Base-by-base conservation (phyloP, 2,113 vertebrate genomes). In the Dascyllus trimaculatus region DNA sequence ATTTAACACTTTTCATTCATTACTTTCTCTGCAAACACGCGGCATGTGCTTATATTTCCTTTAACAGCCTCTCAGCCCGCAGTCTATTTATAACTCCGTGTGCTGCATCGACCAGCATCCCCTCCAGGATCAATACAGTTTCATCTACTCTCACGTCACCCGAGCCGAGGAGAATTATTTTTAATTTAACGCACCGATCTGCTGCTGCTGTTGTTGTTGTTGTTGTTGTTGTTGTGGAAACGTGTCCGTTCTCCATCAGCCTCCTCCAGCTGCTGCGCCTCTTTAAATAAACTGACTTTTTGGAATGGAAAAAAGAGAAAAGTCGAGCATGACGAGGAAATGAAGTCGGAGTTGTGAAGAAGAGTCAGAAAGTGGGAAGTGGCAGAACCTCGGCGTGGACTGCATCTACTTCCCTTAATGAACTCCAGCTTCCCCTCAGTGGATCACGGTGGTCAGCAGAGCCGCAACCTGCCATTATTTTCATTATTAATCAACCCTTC, bases 301-400 rank as follows among this genome's bases (percentile, higher is more conserved):
- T 35, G 9, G 9, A 35, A 35, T 10, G 9, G 9, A 35, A 35
- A 10, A 9, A 53, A 6, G 11, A 25, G 2, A 43, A 15, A 4
- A 32, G n/a, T 18, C 1, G 7, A 11, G 4, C 45, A 1, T 1
- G 1, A 40, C 8, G 22, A 82, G 65, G 78, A 84, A 84, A 46
- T 67, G 59, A 66, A 22, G 64, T 70, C 59, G 46, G 40, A 70
- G 53, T 46, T 29, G 32, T 63, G 67, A 75, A 26, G 56, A 65
- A 71, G 52, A 69, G 56, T 54, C 59, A 57, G 29, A 87, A 82
- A 80, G 52, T 46, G 65, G 63, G 88, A 87, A 89, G 85, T 78
- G 72, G 38, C 11, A 3, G 32, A 72, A 59, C 67, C 46, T 1
- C 67, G 3, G 43, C 0, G 53, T 56, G 68, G 62, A 45, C 65